Evolutionary conservation across 2,797 vertebrate species (phyloP).

Genomic region (Aplochiton taeniatus): DNA sequence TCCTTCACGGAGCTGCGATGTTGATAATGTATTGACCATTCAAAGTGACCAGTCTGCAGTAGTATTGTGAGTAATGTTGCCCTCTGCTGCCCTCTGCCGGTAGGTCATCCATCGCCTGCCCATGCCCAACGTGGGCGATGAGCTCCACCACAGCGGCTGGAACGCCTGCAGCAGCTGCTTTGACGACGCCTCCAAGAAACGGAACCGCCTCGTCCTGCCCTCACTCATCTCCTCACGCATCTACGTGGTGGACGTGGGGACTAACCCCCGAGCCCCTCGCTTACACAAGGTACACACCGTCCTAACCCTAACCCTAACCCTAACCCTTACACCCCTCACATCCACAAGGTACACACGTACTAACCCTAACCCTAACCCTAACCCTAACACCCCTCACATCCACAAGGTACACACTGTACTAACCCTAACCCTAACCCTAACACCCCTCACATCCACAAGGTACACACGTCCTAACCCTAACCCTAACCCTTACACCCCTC

Average conservation of each 20-base stretch:
- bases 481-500: too few species aligned
- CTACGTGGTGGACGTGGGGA: conserved; percentile 86
- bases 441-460: conserved; percentile 85
- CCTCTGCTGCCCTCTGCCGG: background rate
- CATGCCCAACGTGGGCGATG: conserved; percentile 86
- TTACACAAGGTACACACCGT: conserved; percentile 84
- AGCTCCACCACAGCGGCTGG: conserved; percentile 93
- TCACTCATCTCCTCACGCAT: conserved; percentile 87
- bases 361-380: too few species aligned
- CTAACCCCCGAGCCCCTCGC: conserved; percentile 69
- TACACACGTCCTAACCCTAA: too few species aligned
- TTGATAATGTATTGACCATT: background rate
- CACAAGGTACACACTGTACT: too few species aligned
- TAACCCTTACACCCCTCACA: too few species aligned
- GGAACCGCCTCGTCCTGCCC: conserved; percentile 85
- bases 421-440: conserved; percentile 64
- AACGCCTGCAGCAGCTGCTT: conserved; percentile 94
- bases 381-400: too few species aligned
- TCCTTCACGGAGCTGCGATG: background rate
- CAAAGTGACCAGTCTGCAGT: background rate
- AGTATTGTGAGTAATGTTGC: too few species aligned
- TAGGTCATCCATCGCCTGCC: conserved; percentile 91
- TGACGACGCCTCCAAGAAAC: conserved; percentile 77
- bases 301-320: too few species aligned
- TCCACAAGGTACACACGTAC: too few species aligned